phyloP scores from a whole-genome alignment of 2,888 invertebrate species.

The Nemurella pictetii region DNA sequence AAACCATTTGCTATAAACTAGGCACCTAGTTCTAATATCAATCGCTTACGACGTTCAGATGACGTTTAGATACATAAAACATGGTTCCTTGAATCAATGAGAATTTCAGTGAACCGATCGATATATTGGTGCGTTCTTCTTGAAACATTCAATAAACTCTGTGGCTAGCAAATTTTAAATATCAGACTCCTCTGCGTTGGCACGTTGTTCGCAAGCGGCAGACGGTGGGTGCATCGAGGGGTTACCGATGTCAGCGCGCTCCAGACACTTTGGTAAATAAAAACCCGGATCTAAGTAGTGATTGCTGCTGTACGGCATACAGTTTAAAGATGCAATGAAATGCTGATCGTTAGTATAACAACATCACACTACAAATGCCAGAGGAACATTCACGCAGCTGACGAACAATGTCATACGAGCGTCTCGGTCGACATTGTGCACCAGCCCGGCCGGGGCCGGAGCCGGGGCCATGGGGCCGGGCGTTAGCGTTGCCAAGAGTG shows the following conservation, averaged over 20 bases:
- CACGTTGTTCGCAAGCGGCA: neutral
- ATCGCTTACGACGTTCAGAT: neutral
- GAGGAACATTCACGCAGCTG: neutral
- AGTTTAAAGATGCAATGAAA: neutral
- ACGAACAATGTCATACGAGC: neutral
- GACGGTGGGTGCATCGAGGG: neutral
- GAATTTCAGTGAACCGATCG: neutral
- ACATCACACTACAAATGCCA: neutral
- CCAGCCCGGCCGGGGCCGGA: neutral
- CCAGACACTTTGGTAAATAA: neutral
- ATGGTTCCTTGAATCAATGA: neutral
- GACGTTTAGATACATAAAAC: neutral
- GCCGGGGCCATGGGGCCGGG: neutral
- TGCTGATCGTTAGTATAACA: neutral
- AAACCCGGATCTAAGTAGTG: neutral
- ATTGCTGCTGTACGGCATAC: neutral
- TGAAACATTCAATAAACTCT: neutral
- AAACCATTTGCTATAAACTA: neutral
- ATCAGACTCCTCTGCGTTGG: neutral
- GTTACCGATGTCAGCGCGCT: neutral
- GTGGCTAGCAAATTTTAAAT: neutral
- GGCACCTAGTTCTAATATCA: neutral
- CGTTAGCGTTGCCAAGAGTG: neutral
- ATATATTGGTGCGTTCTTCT: too few relatives aligned
- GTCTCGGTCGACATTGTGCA: neutral